Percentiles rank a stretch among this genome's conserved stretches.
Conservation (phyloP, 1,140 invertebrate genomes). For the Maniola jurtina region DNA sequence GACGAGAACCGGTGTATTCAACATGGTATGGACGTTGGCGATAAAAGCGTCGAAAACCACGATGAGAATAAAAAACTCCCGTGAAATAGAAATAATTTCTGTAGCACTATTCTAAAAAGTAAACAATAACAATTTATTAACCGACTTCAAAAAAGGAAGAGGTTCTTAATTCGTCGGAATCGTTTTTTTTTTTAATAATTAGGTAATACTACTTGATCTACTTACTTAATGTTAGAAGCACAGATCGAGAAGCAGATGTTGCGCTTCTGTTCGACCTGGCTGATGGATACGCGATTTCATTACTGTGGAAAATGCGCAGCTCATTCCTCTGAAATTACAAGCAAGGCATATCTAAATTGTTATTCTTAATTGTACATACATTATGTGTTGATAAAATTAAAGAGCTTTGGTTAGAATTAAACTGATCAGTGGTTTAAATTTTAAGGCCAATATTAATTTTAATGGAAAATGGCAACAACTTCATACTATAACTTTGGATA, state of each 20-base stretch:
- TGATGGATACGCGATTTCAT: conserved; percentile 58
- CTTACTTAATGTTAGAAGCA: conserved; percentile 58
- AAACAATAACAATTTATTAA: too few relatives aligned
- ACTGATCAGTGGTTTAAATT: too few relatives aligned
- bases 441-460: too few relatives aligned
- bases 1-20: conserved; percentile 45
- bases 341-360: not conserved
- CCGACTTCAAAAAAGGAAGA: too few relatives aligned
- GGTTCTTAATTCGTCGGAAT: too few relatives aligned
- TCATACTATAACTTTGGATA: too few relatives aligned
- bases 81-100: not conserved
- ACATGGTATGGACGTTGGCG: conserved; percentile 35
- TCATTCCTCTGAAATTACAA: conserved; percentile 56
- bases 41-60: not conserved
- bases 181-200: too few relatives aligned
- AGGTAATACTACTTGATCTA: not conserved
- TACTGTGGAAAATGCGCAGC: conserved; percentile 65
- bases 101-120: too few relatives aligned
- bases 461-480: too few relatives aligned
- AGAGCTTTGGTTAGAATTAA: too few relatives aligned
- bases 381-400: too few relatives aligned
- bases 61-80: not conserved
- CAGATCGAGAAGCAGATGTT: conserved; percentile 32
- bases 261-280: conserved; percentile 19
- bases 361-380: too few relatives aligned